Base-by-base conservation (phyloP, 35 echinoderm and acorn worm genomes). In the Hemicentrotus pulcherrimus region DNA sequence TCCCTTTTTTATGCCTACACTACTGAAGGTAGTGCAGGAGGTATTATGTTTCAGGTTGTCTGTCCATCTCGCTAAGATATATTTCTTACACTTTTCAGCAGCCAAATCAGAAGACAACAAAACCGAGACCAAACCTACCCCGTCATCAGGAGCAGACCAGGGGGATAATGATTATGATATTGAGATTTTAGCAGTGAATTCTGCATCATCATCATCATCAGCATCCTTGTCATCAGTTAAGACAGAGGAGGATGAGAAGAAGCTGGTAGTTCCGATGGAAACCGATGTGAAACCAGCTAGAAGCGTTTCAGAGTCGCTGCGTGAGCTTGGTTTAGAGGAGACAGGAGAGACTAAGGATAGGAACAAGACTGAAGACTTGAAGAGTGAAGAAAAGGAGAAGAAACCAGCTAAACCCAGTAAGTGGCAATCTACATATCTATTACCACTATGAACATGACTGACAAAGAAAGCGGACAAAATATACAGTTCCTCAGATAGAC, bases 361-460 rank as follows among this genome's bases (percentile, higher is more conserved):
- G 30, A 85, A 85, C 86, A 88, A 88, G 33, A 31, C 11, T 59
- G 86, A 88, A 10, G 86, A 45, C 4, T 18, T 46, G 4, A 89
- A 89, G 87, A 41, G 12, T 2, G 91, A 55, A 28, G 91, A 93
- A 11, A 58, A 93, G 13, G 91, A 93, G 18, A 93, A 93, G 47
- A 93, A 93, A 58, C 91, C 28, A 31, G 11, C 22, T 14, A 93
- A 93, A 28, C 91, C 91, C 5, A 93, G 91, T 93, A 58, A 93
- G 91, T 58, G n/a, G 22, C 5, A 78, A 78, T 28, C 61, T 55
- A 10, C 5, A 71, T 3, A 24, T n/a, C 61, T 71, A n/a, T n/a
- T n/a, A n/a, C n/a, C n/a, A n/a, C n/a, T n/a, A n/a, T n/a, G n/a
- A n/a, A n/a, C n/a, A n/a, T n/a, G n/a, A n/a, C n/a, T n/a, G n/a